Evolutionary conservation across 2,113 vertebrate species (phyloP), one percentile per base, ranked within the genome.

Genomic region (Lophotis ruficrista): DNA sequence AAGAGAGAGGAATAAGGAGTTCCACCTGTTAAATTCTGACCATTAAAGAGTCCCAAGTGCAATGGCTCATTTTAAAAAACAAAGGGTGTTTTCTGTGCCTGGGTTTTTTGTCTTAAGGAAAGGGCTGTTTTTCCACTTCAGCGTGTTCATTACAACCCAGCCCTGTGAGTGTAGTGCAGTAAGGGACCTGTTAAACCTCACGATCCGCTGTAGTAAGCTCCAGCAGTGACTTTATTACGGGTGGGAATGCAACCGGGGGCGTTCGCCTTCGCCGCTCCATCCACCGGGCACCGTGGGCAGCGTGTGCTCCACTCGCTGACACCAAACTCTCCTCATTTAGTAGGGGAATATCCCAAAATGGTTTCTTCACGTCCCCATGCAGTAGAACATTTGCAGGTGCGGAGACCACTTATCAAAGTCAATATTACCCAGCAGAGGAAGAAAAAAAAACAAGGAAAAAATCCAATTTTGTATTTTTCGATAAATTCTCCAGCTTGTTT

Each of bases 101-200:
- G 25, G 66, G 41, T 20, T 83, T 93, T 82, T 65, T 62, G 25
- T 68, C 85, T 78, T 47, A 93, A 81, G 56, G 54, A 66, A 93
- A 77, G n/a, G 41, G 43, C 23, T 94, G 64, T 14, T 62, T 75
- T 95, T 93, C 90, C 65, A 94, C 57, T 95, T 88, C 48, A 79
- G 60, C 45, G 35, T 54, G 72, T 75, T 93, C 70, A 61, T 71
- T 89, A 92, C 87, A 94, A 61, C 27, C 58, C 77, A 87, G 61
- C 13, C 69, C 61, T 16, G 24, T 61, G 77, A 93, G 33, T 82
- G 89, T 84, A 84, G 72, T 27, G 81, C 62, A 94, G 28, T 79
- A 43, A 84, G 91, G 87, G 95, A 93, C 65, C 81, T 87, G 73
- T 90, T 87, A 96, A 96, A 94, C 37, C 50, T 87, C 77, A 79